These are phyloP conservation scores for Clitarchus hookeri DNA, from an alignment of 2,888 invertebrate genomes.

Conservation along the genomic window DNA sequence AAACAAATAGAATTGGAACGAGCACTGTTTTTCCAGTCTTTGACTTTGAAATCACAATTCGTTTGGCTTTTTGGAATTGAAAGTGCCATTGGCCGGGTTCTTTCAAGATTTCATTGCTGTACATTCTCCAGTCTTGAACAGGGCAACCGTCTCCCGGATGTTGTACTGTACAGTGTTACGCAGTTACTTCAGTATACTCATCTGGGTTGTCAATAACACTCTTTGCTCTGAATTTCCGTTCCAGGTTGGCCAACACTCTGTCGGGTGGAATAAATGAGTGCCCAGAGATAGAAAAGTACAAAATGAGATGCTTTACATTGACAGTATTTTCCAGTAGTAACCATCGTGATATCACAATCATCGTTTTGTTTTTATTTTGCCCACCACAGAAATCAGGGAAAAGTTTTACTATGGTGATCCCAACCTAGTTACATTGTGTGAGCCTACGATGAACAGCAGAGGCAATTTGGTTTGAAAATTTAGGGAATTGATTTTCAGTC, in stretches of 20 bases:
- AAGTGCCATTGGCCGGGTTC: too few species aligned
- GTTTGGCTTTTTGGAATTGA: not conserved
- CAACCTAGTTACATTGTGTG: too few species aligned
- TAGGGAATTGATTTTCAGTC: not conserved
- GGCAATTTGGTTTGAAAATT: not conserved
- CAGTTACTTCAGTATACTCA: slow-evolving; percentile 5
- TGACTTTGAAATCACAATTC: not conserved
- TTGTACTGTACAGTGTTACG: slow-evolving; percentile 11
- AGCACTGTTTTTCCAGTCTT: not conserved
- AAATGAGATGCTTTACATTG: slow-evolving; percentile 1
- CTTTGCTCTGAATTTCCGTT: slow-evolving; percentile 11
- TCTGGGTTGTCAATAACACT: slow-evolving; percentile 19
- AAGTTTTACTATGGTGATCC: too few species aligned
- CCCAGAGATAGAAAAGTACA: slow-evolving; percentile 17
- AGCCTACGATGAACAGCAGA: too few species aligned
- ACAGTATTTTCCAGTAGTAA: not conserved
- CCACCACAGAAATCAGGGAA: too few species aligned
- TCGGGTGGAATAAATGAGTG: not conserved
- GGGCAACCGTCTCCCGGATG: not conserved
- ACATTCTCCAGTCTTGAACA: slow-evolving; percentile 22
- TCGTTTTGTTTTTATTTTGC: too few species aligned
- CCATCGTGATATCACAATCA: too few species aligned
- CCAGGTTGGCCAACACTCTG: slow-evolving; percentile 15
- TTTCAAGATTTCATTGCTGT: not conserved
- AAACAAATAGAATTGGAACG: not conserved